These are phyloP conservation scores for Meloidogyne hapla DNA, from an alignment of 1,140 invertebrate species.

Conservation along the genomic window DNA sequence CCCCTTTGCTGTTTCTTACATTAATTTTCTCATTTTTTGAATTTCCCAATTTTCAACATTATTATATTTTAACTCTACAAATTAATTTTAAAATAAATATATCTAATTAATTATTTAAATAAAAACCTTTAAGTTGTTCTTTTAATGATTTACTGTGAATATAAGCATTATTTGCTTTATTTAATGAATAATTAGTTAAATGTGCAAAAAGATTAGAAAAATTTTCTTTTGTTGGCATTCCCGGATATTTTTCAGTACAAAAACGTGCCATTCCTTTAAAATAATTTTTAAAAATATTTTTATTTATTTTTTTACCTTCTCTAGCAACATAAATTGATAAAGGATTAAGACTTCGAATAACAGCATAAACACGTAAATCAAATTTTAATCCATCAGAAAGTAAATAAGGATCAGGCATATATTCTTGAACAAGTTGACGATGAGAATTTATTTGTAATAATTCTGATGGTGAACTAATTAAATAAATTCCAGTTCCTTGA, in stretches of 20 bases:
- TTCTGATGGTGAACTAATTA: slow-evolving; percentile 64
- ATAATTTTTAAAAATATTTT: not conserved
- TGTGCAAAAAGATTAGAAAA: slow-evolving; percentile 67
- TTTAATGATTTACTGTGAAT: slow-evolving; percentile 66
- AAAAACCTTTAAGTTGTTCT: slow-evolving; percentile 65
- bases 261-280: slow-evolving; percentile 65
- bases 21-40: too few species aligned
- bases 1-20: too few species aligned
- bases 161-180: slow-evolving; percentile 66
- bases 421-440: slow-evolving; percentile 66
- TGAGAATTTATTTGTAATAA: slow-evolving; percentile 59
- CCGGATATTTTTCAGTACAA: slow-evolving; percentile 66
- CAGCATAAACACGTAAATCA: slow-evolving; percentile 68
- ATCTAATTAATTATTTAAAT: too few species aligned
- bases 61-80: too few species aligned
- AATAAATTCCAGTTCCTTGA: slow-evolving; percentile 68
- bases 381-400: slow-evolving; percentile 67
- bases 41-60: too few species aligned
- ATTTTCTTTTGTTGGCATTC: slow-evolving; percentile 60
- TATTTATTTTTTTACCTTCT: slow-evolving; percentile 57
- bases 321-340: slow-evolving; percentile 67
- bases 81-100: too few species aligned
- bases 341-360: slow-evolving; percentile 67
- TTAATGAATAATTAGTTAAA: slow-evolving; percentile 69
- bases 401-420: slow-evolving; percentile 65